phyloP scores from a whole-genome alignment of 2,888 invertebrate genomes.

The Eupelmus urozonus region DNA sequence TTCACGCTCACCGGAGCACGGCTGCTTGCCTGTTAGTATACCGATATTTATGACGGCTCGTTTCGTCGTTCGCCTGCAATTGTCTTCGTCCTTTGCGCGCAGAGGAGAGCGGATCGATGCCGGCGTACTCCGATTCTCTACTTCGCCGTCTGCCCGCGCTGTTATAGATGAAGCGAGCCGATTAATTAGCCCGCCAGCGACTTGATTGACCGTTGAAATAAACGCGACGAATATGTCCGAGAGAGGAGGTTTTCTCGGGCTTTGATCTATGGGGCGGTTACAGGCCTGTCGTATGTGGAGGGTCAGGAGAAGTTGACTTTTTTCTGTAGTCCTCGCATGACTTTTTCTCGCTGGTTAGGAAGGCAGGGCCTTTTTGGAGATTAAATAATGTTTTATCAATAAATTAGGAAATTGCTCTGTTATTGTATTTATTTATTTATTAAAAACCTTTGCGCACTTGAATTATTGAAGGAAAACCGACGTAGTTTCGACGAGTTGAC shows the following conservation, averaged over 20 bases:
- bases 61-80: too few relatives aligned
- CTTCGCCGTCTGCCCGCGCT: too few relatives aligned
- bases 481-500: too few relatives aligned
- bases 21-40: background rate
- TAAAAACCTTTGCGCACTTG: background rate
- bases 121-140: too few relatives aligned
- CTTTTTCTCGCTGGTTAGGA: too few relatives aligned
- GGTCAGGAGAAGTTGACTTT: too few relatives aligned
- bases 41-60: slow-evolving; percentile 27
- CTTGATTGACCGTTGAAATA: slow-evolving; percentile 41
- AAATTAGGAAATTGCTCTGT: slow-evolving; percentile 18
- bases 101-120: slow-evolving; percentile 7
- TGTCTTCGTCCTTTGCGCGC: too few relatives aligned
- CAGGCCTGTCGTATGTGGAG: too few relatives aligned
- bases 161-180: background rate
- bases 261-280: background rate
- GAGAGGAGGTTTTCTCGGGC: slow-evolving; percentile 4
- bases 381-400: slow-evolving; percentile 28
- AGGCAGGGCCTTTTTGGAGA: slow-evolving; percentile 1
- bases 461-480: too few relatives aligned
- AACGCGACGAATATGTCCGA: slow-evolving; percentile 21
- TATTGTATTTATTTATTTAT: slow-evolving; percentile 12
- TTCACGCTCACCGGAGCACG: background rate
- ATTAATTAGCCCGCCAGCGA: slow-evolving; percentile 14
- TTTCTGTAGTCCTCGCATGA: too few relatives aligned